Conservation (phyloP, 2,888 invertebrate genomes). For the Leucania comma region DNA sequence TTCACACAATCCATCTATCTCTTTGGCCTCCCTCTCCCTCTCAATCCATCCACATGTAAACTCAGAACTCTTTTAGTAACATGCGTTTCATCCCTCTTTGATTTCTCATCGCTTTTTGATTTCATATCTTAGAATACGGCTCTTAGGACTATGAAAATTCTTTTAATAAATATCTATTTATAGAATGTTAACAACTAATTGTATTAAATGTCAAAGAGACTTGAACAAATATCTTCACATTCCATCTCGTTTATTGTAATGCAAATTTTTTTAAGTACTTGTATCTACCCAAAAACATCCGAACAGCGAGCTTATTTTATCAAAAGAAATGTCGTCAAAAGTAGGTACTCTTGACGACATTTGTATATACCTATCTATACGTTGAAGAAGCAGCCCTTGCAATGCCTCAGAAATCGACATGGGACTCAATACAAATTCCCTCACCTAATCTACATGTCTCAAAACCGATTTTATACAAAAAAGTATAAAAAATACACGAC, state of each 20-base stretch:
- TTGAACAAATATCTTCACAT: neutral
- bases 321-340: constrained; percentile 30
- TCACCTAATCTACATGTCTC: constrained; percentile 75
- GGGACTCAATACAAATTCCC: constrained; percentile 77
- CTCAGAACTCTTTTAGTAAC: no score
- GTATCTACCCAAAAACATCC: neutral
- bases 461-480: constrained; percentile 67
- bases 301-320: neutral
- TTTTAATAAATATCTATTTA: no score
- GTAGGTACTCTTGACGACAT: constrained; percentile 3
- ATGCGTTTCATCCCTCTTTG: no score
- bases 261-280: neutral
- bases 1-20: no score
- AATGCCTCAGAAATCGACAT: constrained; percentile 59
- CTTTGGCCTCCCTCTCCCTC: no score
- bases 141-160: neutral
- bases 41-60: no score
- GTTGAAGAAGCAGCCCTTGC: constrained; percentile 35
- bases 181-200: neutral
- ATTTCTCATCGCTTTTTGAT: no score
- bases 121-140: neutral
- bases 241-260: neutral
- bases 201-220: neutral
- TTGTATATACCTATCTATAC: neutral
- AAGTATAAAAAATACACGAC: constrained; percentile 65